Evolutionary conservation across 2,888 invertebrate genomes (phyloP).

Genomic region (Parnassius mnemosyne): DNA sequence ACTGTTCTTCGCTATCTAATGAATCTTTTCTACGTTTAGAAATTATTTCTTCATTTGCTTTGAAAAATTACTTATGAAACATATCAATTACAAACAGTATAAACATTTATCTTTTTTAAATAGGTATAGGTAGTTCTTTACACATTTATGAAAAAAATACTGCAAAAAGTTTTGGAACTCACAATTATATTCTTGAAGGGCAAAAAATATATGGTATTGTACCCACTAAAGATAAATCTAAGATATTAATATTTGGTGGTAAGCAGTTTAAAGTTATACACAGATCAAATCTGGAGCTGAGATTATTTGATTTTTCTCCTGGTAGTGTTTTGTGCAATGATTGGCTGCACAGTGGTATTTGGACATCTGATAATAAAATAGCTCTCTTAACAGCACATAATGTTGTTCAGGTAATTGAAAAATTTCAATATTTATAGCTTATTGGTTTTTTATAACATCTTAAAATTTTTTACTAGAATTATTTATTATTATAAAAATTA

Average conservation of each 20-base stretch:
- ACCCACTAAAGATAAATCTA: slow-evolving; percentile 40
- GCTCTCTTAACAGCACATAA: slow-evolving; percentile 84
- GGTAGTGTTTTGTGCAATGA: slow-evolving; percentile 70
- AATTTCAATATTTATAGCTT: background rate
- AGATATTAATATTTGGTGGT: slow-evolving; percentile 79
- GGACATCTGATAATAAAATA: slow-evolving; percentile 67
- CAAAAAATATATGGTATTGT: slow-evolving; percentile 82
- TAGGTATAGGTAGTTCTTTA: slow-evolving; percentile 79
- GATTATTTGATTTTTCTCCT: slow-evolving; percentile 36
- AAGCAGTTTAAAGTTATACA: slow-evolving; percentile 68
- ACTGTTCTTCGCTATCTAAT: too few species aligned
- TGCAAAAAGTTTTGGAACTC: slow-evolving; percentile 33
- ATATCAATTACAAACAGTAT: too few species aligned
- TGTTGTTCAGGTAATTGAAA: slow-evolving; percentile 68
- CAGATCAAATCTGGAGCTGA: slow-evolving; percentile 27
- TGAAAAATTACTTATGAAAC: too few species aligned
- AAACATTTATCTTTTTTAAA: background rate
- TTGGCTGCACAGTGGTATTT: slow-evolving; percentile 83
- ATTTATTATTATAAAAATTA: too few species aligned
- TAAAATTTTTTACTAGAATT: too few species aligned
- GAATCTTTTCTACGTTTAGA: too few species aligned
- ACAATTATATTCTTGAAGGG: slow-evolving; percentile 49
- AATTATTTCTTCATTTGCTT: too few species aligned
- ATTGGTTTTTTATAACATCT: too few species aligned
- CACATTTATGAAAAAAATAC: slow-evolving; percentile 50